Evolutionary conservation across 2,113 vertebrate genomes (phyloP), one percentile per base, ranked within the genome.

Genomic region (Pomatorhinus ruficollis): DNA sequence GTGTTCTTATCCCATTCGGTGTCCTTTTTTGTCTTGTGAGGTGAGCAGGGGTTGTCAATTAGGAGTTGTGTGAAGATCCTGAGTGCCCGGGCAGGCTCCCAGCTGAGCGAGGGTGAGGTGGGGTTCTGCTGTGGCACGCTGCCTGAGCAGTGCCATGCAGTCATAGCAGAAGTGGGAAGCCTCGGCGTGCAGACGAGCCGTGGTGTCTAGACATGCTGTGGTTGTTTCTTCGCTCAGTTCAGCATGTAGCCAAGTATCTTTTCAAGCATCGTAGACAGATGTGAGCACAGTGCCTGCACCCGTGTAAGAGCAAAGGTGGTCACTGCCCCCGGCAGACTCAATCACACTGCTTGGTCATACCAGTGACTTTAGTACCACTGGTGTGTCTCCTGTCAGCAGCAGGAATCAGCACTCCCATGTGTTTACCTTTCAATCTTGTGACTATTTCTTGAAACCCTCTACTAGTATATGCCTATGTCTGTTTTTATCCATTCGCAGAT

Each of bases 281-380:
- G n/a, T 42, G 63, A 88, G 37, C 56, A 9, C 3, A 4, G 31
- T 77, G 72, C 60, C 68, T 1, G 2, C 24, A 25, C 24, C 37
- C 1, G 0, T 50, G 0, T 11, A 37, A 11, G 19, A 40, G 28
- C 0, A 0, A 31, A 65, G 44, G 50, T 80, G 22, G 47, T 37
- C 13, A 25, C 30, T 69, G 1, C 15, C 19, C 30, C 40, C 0
- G 0, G 23, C 28, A 45, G 11, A 7, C 33, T 50, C 24, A 31
- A 39, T 66, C 37, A 2, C 19, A 2, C 37, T 1, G 1, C 45
- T 76, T 52, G 44, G 19, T 52, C 1, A 0, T 35, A 33, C 14
- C n/a, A 16, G 2, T 14, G n/a, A 14, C 49, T 83, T 60, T 2
- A 39, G 44, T 5, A 7, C 47, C 8, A 39, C 39, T 39, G 39